Base-by-base conservation (phyloP, 1,140 invertebrate species). In the Paralvinella palmiformis region DNA sequence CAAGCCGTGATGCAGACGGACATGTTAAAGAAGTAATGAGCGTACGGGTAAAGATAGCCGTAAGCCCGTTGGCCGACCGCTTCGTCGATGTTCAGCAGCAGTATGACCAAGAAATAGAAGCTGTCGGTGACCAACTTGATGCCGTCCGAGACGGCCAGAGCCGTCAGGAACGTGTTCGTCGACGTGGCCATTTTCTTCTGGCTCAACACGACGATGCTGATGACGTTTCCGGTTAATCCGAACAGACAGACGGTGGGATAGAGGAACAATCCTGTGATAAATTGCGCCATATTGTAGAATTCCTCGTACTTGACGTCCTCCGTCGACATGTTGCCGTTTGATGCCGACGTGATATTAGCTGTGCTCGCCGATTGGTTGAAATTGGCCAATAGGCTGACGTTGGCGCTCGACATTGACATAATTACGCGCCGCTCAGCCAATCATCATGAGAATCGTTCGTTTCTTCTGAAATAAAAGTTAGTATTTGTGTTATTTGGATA, bases 151-250 rank as follows among this genome's bases (percentile, higher is more conserved):
- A 88, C 84, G 41, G 89, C 89, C 65, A 91, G 74, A 0, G 88
- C 88, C 60, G 87, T 87, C 68, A 91, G 79, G 77, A 90, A 91
- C 65, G 75, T 75, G 78, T 90, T 89, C 44, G 89, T 91, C 29
- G 88, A 88, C 57, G 85, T 85, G 53, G 86, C 77, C 88, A 90
- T 89, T 52, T 86, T 84, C 64, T 85, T 79, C 64, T 88, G 82
- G 59, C 87, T 88, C 62, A 91, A 80, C 56, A 91, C 88, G 67
- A 89, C 84, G 58, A 91, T 85, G 41, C 87, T 88, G 24, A 89
- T 80, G 31, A 84, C 78, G 77, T 90, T 91, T 45, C 88, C 88
- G 59, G 88, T 76, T 29, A 89, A 80, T 61, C 89, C 89, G 48
- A 90, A 82, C 63, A 86, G 79, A 68, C 88, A 83, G 63, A 89